Conservation (phyloP, 2,113 vertebrate species). For the Agapornis roseicollis region DNA sequence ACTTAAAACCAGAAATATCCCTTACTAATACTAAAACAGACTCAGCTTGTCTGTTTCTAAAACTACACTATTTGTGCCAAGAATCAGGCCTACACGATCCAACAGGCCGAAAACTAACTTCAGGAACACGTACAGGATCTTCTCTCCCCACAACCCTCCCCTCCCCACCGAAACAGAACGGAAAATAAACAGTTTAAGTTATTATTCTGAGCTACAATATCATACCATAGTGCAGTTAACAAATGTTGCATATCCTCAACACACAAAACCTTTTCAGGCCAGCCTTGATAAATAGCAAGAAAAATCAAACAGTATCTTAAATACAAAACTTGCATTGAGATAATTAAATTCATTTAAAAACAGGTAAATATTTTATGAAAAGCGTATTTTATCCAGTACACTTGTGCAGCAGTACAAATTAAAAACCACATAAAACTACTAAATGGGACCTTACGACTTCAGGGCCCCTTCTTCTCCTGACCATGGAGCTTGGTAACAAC, state of each 20-base stretch:
- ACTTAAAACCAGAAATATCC: slow-evolving; percentile 88
- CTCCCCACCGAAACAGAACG: neutral
- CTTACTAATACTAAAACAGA: slow-evolving; percentile 95
- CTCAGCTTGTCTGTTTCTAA: slow-evolving; percentile 81
- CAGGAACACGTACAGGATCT: slow-evolving; percentile 70
- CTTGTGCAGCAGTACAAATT: slow-evolving; percentile 67
- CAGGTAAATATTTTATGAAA: slow-evolving; percentile 74
- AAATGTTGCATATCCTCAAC: slow-evolving; percentile 75
- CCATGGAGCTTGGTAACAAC: slow-evolving; percentile 40
- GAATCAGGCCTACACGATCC: slow-evolving; percentile 70
- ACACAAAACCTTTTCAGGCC: slow-evolving; percentile 72
- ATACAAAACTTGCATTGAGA: slow-evolving; percentile 82
- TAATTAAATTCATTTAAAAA: slow-evolving; percentile 81
- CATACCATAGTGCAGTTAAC: slow-evolving; percentile 79
- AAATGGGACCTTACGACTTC: neutral
- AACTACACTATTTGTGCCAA: slow-evolving; percentile 82
- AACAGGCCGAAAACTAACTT: slow-evolving; percentile 63
- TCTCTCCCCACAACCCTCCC: slow-evolving; percentile 1
- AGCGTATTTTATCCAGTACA: slow-evolving; percentile 73
- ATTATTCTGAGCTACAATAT: slow-evolving; percentile 67
- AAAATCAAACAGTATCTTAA: slow-evolving; percentile 75
- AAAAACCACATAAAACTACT: slow-evolving; percentile 49
- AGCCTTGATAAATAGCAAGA: slow-evolving; percentile 78
- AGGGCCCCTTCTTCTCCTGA: slow-evolving; percentile 39
- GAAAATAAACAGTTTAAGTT: slow-evolving; percentile 64